A percentile compares a stretch with the other conserved stretches of the same genome.
Conservation (phyloP, 2,888 invertebrate species). For the Anoncus sp. region DNA sequence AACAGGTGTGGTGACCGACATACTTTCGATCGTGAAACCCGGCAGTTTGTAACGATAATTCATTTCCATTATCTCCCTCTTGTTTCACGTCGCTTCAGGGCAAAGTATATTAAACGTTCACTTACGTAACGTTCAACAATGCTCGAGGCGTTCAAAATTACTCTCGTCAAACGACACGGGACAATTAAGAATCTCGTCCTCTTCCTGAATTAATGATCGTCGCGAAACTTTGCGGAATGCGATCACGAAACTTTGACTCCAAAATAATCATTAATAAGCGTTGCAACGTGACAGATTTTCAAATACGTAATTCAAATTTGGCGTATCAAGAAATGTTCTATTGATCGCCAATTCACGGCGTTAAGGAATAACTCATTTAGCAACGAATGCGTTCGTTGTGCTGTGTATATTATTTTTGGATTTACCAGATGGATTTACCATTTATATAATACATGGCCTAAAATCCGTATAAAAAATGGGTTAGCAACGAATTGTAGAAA, state of each 20-base stretch:
- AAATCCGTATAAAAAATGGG: neutral
- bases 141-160: conserved; percentile 44
- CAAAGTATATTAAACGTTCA: conserved; percentile 31
- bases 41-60: conserved; percentile 20
- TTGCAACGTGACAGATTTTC: neutral
- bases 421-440: too few species aligned
- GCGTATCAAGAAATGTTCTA: neutral
- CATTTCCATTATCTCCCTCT: conserved; percentile 42
- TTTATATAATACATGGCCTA: too few species aligned
- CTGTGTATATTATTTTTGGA: too few species aligned
- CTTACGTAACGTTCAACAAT: conserved; percentile 43
- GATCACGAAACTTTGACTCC: conserved; percentile 8
- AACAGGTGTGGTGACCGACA: conserved; percentile 25
- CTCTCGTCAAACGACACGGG: conserved; percentile 40
- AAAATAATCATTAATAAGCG: conserved; percentile 17
- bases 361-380: too few species aligned
- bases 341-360: too few species aligned
- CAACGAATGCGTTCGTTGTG: too few species aligned
- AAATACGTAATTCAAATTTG: neutral
- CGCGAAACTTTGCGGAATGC: conserved; percentile 19
- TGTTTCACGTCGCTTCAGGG: conserved; percentile 39
- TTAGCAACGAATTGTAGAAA: neutral
- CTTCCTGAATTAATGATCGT: conserved; percentile 41
- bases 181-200: conserved; percentile 38
- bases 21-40: conserved; percentile 26